Evolutionary conservation across 2,888 invertebrate genomes (phyloP), one percentile per base, ranked within the genome.

Genomic region (Sesia apiformis): DNA sequence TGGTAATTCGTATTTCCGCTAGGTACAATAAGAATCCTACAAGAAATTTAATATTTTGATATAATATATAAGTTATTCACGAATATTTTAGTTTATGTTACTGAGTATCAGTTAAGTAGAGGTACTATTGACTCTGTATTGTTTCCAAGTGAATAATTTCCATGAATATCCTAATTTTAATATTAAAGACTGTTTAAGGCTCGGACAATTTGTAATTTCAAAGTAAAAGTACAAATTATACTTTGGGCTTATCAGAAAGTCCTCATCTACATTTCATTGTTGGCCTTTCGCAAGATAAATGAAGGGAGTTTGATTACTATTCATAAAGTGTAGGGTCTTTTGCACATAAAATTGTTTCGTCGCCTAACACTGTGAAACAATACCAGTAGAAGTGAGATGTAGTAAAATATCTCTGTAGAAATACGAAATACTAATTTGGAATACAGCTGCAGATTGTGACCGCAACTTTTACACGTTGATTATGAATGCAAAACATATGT

Each of bases 251-350:
- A 75, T 75, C 74, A 78, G 69, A 73, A 72, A 76, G 72, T 70
- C 74, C 76, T 81, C 77, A 78, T 81, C 78, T 79, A 77, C 78
- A 82, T 82, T 81, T 81, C 76, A 78, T 72, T 77, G 78, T 69
- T 70, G 72, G 76, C 67, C 69, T 74, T 69, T 67, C 63, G 67
- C 60, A 67, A 76, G 72, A 75, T 77, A 78, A 81, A 81, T 80
- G 76, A 77, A 74, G 70, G 71, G 64, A 70, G 72, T 77, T 76
- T 81, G 77, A 81, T 83, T 82, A 82, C 76, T 81, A 80, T 81
- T 76, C 78, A 81, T 81, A 78, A 82, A 81, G 77, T 75, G 75
- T 70, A 62, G 71, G 72, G 72, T 70, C 69, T 64, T 65, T 65
- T 57, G 62, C 67, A 72, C 72, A 74, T 74, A 72, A 78, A 78